Evolutionary conservation across 2,888 invertebrate genomes (phyloP).

Genomic region (Platerodrilus igneus): DNA sequence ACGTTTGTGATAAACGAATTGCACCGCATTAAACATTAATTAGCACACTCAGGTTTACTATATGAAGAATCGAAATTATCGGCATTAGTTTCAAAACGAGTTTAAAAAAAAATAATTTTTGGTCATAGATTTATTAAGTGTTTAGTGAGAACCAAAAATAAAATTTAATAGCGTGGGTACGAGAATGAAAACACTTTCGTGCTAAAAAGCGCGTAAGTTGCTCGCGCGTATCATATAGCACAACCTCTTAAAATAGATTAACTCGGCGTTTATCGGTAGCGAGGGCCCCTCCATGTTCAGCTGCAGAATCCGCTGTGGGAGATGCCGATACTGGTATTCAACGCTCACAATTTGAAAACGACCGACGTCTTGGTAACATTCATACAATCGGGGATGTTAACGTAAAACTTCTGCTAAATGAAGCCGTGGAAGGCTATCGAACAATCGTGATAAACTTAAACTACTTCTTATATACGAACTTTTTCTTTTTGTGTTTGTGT

Average conservation of each 20-base stretch:
- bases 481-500: conserved; percentile 39
- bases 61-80: too few species aligned
- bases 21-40: too few species aligned
- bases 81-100: too few species aligned
- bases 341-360: conserved; percentile 89
- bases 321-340: conserved; percentile 64
- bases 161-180: too few species aligned
- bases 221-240: conserved; percentile 29
- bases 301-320: conserved; percentile 39
- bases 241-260: conserved; percentile 41
- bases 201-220: too few species aligned
- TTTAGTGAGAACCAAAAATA: too few species aligned
- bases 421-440: conserved; percentile 51
- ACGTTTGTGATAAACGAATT: too few species aligned
- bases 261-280: conserved; percentile 31
- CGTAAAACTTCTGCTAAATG: conserved; percentile 69
- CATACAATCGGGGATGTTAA: conserved; percentile 66
- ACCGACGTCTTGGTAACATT: conserved; percentile 88
- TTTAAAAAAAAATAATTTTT: too few species aligned
- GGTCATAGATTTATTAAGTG: too few species aligned
- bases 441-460: conserved; percentile 35
- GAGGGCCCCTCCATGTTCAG: conserved; percentile 28
- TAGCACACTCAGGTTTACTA: too few species aligned
- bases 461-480: conserved; percentile 19
- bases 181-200: too few species aligned